Evolutionary conservation across 2,797 vertebrate species (phyloP).

Genomic region (Poeciliopsis turneri): DNA sequence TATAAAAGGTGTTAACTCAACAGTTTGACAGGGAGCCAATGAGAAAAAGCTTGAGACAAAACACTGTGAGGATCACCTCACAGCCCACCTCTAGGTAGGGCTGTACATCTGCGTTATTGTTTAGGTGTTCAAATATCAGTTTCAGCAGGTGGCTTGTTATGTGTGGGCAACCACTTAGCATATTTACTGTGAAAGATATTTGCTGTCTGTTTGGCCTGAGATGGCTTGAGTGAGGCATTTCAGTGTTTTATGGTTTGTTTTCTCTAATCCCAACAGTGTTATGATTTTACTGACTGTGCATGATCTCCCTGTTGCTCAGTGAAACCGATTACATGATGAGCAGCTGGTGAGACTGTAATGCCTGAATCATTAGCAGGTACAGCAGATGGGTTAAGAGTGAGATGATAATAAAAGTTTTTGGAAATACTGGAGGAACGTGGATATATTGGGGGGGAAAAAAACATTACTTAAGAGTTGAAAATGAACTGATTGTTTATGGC

Average conservation of each 20-base stretch:
- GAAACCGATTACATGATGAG: slow-evolving; percentile 51
- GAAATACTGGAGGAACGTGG: slow-evolving; percentile 8
- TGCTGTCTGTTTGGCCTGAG: slow-evolving; percentile 54
- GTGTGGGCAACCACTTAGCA: slow-evolving; percentile 22
- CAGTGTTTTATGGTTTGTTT: slow-evolving; percentile 39
- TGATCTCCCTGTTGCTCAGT: slow-evolving; percentile 54
- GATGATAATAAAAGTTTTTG: neutral
- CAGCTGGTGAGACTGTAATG: slow-evolving; percentile 43
- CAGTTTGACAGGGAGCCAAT: slow-evolving; percentile 23
- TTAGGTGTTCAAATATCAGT: slow-evolving; percentile 13
- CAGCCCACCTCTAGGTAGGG: slow-evolving; percentile 21
- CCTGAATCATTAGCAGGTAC: slow-evolving; percentile 25
- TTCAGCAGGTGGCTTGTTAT: slow-evolving; percentile 21
- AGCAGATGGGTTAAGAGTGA: slow-evolving; percentile 16
- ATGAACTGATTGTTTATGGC: neutral
- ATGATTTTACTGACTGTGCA: slow-evolving; percentile 68
- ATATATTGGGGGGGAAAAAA: neutral
- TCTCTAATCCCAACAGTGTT: slow-evolving; percentile 37
- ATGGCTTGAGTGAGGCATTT: slow-evolving; percentile 26
- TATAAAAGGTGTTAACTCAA: slow-evolving; percentile 21
- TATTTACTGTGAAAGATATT: slow-evolving; percentile 42
- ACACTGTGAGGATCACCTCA: slow-evolving; percentile 10
- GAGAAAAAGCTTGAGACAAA: slow-evolving; percentile 17
- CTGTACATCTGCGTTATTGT: slow-evolving; percentile 15
- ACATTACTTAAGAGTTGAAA: neutral